Percentiles rank a stretch among this genome's conserved stretches.
phyloP scores from a whole-genome alignment of 2,888 invertebrate genomes.

The Yponomeuta evonymella region DNA sequence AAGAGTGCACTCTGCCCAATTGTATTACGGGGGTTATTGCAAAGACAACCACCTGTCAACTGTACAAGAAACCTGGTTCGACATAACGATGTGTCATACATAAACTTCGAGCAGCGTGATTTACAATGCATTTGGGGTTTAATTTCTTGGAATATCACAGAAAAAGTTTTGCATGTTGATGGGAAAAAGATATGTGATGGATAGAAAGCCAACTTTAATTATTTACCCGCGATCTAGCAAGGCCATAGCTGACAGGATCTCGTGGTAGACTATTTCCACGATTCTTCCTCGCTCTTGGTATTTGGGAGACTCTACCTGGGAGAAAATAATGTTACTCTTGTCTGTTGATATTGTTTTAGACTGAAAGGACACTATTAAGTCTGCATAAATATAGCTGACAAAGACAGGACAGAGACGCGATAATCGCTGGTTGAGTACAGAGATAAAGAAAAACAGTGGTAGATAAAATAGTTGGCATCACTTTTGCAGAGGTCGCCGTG shows the following conservation, averaged over 20 bases:
- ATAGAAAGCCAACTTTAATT: neutral
- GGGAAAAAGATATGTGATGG: no score
- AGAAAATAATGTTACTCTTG: neutral
- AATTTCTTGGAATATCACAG: neutral
- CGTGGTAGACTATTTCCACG: neutral
- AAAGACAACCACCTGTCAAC: no score
- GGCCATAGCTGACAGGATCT: neutral
- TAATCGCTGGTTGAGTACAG: no score
- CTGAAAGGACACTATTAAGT: no score
- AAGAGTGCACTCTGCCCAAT: no score
- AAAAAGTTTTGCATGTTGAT: neutral
- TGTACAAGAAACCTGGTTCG: neutral
- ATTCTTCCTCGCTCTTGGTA: neutral
- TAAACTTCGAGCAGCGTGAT: neutral
- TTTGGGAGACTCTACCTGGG: neutral
- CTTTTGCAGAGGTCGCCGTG: no score
- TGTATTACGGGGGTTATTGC: no score
- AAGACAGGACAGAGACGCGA: no score
- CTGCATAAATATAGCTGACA: no score
- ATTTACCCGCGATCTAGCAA: neutral
- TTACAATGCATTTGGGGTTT: neutral
- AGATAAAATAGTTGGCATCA: no score
- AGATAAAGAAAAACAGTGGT: no score
- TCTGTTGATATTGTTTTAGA: neutral
- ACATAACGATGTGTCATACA: neutral